A percentile compares a stretch with the other conserved stretches of the same genome.
Evolutionary conservation across 2,888 invertebrate genomes (phyloP).

Genomic region (Melipona bicolor): DNA sequence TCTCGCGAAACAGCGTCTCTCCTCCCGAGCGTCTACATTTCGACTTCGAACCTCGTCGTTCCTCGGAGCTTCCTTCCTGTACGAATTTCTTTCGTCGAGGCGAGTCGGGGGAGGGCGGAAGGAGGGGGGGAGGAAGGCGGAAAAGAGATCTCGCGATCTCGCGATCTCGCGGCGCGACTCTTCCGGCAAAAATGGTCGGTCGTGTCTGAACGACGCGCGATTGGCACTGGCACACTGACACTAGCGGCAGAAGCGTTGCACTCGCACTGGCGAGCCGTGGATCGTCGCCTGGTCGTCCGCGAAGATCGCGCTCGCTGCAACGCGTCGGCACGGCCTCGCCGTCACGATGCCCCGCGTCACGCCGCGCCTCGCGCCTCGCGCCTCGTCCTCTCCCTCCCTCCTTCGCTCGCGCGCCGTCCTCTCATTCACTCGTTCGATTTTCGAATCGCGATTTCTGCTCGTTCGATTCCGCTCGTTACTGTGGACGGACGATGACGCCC

Average conservation of each 20-base stretch:
- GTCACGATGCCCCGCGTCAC: conserved; percentile 23
- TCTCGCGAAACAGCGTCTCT: not conserved
- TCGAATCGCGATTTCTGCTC: conserved; percentile 37
- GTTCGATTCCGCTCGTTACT: not conserved
- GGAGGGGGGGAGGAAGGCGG: too few species aligned
- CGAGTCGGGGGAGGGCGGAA: not conserved
- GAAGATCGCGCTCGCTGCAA: conserved; percentile 14
- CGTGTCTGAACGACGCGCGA: conserved; percentile 16
- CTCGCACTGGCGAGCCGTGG: conserved; percentile 50
- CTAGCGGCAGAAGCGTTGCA: conserved; percentile 49
- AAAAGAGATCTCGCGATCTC: not conserved
- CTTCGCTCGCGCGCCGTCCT: not conserved
- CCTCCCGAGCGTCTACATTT: not conserved
- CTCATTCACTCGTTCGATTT: conserved; percentile 59
- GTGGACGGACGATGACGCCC: not conserved
- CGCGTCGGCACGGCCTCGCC: too few species aligned
- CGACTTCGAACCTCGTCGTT: too few species aligned
- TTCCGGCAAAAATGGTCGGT: conserved; percentile 11
- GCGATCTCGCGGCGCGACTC: conserved; percentile 25
- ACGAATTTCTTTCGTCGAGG: not conserved
- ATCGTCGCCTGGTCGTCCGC: conserved; percentile 1
- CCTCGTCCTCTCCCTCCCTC: too few species aligned
- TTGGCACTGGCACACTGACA: conserved; percentile 46
- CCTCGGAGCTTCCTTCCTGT: too few species aligned
- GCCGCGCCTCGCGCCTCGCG: too few species aligned